Percentiles rank a stretch among this genome's conserved stretches.
Conservation (phyloP, 2,888 invertebrate species). For the Rhodophaea formosa region DNA sequence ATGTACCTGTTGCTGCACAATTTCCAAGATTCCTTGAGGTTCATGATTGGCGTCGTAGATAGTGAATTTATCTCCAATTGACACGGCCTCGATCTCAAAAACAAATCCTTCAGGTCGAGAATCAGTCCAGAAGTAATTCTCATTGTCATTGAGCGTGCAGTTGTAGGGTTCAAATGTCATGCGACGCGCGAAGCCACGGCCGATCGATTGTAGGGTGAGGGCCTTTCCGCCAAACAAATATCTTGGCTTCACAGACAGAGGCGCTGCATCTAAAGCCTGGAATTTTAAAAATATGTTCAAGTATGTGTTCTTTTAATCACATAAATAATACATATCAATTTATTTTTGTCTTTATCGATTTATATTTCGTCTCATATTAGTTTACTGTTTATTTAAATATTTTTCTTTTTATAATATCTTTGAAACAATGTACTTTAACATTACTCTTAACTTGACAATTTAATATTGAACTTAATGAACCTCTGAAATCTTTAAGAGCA, state of each 20-base stretch:
- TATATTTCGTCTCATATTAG: background rate
- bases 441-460: background rate
- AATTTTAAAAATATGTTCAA: slow-evolving; percentile 41
- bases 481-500: background rate
- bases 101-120: slow-evolving; percentile 87
- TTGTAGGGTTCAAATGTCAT: slow-evolving; percentile 86
- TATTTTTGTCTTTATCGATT: background rate
- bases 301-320: background rate
- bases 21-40: slow-evolving; percentile 85
- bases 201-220: slow-evolving; percentile 84
- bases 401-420: background rate
- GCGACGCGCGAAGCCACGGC: slow-evolving; percentile 87
- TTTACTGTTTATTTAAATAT: too few relatives aligned
- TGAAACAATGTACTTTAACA: background rate
- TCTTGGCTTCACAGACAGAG: slow-evolving; percentile 72
- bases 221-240: slow-evolving; percentile 85
- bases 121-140: slow-evolving; percentile 90
- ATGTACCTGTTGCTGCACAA: slow-evolving; percentile 83
- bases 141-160: slow-evolving; percentile 83
- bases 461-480: background rate
- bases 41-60: slow-evolving; percentile 85
- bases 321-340: slow-evolving; percentile 10
- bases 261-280: slow-evolving; percentile 71
- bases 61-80: slow-evolving; percentile 86
- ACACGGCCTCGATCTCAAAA: slow-evolving; percentile 85